Conservation (phyloP, 2,797 vertebrate genomes). For the Epinephelus malabaricus region DNA sequence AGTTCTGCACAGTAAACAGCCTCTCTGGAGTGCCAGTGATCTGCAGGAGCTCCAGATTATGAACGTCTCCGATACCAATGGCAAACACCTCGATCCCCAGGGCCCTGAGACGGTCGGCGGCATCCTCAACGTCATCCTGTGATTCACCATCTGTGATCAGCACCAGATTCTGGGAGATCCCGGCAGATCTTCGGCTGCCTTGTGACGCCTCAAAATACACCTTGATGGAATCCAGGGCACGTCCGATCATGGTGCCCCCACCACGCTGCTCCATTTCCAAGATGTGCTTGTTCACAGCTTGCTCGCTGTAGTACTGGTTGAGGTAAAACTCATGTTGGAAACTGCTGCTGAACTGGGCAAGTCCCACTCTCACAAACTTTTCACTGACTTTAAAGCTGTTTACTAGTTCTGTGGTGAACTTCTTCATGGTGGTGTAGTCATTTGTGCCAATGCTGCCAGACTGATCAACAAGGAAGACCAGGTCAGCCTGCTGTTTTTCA, state of each 20-base stretch:
- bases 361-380: conserved; percentile 80
- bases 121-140: conserved; percentile 73
- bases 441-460: conserved; percentile 78
- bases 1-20: conserved; percentile 79
- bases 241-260: conserved; percentile 76
- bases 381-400: conserved; percentile 77
- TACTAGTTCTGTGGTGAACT: conserved; percentile 81
- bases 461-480: conserved; percentile 89
- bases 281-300: conserved; percentile 72
- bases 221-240: conserved; percentile 76
- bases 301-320: conserved; percentile 60
- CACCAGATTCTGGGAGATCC: conserved; percentile 86
- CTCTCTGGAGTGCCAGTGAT: conserved; percentile 78
- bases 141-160: conserved; percentile 89
- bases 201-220: conserved; percentile 80
- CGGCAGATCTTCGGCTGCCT: conserved; percentile 76
- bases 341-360: conserved; percentile 86
- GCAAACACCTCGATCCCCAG: conserved; percentile 83
- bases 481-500: conserved; percentile 81
- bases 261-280: conserved; percentile 62
- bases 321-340: conserved; percentile 86
- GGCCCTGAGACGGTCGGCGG: conserved; percentile 74
- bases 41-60: conserved; percentile 80
- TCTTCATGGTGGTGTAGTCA: conserved; percentile 85
- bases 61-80: conserved; percentile 82